phyloP scores from a whole-genome alignment of 2,797 vertebrate genomes.

The Gadopsis marmoratus region DNA sequence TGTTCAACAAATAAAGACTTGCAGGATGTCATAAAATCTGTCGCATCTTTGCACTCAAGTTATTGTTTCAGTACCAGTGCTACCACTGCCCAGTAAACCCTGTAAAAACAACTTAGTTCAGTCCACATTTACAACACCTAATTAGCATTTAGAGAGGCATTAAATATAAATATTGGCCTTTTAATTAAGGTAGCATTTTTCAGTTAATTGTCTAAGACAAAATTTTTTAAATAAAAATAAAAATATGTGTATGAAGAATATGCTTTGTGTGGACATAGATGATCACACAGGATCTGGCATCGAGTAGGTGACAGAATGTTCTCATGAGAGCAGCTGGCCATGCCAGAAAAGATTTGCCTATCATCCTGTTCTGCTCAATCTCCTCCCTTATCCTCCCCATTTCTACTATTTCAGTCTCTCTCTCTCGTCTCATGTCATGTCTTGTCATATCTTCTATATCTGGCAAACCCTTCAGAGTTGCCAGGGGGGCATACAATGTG shows the following conservation, averaged over 20 bases:
- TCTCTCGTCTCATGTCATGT: too few species aligned
- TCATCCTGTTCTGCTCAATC: conserved; percentile 47
- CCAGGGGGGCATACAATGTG: conserved; percentile 75
- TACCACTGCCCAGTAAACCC: conserved; percentile 6
- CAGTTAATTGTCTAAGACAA: not conserved
- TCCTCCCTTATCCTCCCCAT: conserved; percentile 41
- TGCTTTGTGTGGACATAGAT: conserved; percentile 41
- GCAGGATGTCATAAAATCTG: not conserved
- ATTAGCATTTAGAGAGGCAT: not conserved
- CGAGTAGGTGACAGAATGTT: conserved; percentile 74
- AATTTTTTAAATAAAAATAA: not conserved
- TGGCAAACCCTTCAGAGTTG: conserved; percentile 74
- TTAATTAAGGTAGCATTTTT: not conserved
- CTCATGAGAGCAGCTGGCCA: conserved; percentile 72
- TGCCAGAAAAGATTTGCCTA: conserved; percentile 63
- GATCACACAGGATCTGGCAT: conserved; percentile 69
- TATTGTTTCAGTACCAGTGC: not conserved
- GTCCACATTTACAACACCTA: not conserved
- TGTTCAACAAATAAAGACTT: not conserved
- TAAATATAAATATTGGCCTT: not conserved
- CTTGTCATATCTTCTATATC: conserved; percentile 68
- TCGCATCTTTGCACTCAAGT: not conserved
- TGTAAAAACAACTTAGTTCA: accelerated
- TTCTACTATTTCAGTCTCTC: conserved; percentile 26
- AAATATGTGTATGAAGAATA: conserved; percentile 15